Conservation (phyloP, 2,888 invertebrate species). For the Malthinus seriepunctatus region DNA sequence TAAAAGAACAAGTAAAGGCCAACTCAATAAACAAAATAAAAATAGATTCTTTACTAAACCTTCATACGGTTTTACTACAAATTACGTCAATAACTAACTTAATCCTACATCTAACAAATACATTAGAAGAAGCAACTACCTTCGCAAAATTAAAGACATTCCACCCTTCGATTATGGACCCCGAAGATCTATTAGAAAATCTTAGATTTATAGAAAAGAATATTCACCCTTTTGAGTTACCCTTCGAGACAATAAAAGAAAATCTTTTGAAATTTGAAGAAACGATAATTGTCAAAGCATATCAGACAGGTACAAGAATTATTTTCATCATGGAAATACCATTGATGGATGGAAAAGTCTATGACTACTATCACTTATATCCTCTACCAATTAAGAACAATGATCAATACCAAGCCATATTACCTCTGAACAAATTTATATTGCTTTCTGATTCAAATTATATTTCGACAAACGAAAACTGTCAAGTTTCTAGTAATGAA, state of each 20-base stretch:
- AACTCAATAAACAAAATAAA: not conserved
- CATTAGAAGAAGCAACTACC: not conserved
- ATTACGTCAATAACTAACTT: not conserved
- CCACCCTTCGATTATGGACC: not conserved
- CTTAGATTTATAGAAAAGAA: not conserved
- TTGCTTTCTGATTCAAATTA: no score
- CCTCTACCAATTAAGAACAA: no score
- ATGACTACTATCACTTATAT: no score
- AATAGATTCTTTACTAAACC: not conserved
- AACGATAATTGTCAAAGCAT: no score
- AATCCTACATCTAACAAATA: not conserved
- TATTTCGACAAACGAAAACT: no score
- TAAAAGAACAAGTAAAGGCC: no score
- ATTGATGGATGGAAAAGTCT: no score
- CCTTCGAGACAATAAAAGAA: not conserved
- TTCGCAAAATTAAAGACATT: not conserved
- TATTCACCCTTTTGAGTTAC: not conserved
- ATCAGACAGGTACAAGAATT: no score
- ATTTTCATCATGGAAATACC: no score
- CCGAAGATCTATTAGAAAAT: not conserved
- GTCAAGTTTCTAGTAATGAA: no score
- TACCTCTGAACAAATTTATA: no score
- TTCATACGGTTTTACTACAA: not conserved
- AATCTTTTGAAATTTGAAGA: not conserved
- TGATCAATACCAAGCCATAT: no score